Base-by-base conservation (phyloP, 2,888 invertebrate species). In the Drosophila merina region DNA sequence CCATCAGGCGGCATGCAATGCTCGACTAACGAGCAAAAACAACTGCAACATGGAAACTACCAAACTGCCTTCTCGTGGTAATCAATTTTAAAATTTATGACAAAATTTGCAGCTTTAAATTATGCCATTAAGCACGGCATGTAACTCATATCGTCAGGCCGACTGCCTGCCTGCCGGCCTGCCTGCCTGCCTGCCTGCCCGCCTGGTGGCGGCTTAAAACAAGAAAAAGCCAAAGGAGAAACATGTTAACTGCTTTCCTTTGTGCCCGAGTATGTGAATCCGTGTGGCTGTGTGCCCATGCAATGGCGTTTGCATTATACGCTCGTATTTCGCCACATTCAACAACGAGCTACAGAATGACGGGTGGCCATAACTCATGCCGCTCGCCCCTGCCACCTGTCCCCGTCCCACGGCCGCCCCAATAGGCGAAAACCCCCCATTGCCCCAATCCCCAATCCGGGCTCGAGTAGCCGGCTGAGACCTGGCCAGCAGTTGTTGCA, bases 71-170 rank as follows among this genome's bases (percentile, higher is more conserved):
- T 73, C 74, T 80, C 77, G 87, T 81, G 87, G 85, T 87, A 85
- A 85, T 85, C 85, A 85, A 83, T 87, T 88, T 89, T 89, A 86
- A 90, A 90, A 90, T 90, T 90, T 90, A 90, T 90, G 89, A 90
- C 90, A 89, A 90, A 89, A 89, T 90, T 90, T 90, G 90, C 89
- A 90, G 89, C 89, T 90, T 90, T 90, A 90, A 90, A 90, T 90
- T 90, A 89, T 89, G 88, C 90, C 89, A 89, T 89, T 89, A 90
- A 90, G 89, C 89, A 89, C 87, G 89, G 88, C 90, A 89, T 89
- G 89, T 89, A 89, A 89, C 88, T 90, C 89, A 89, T 89, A 89
- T 88, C 88, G 88, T 81, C 84, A 84, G 82, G 76, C 82, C 68
- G 82, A 64, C 58, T 33, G 60, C 49, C 75, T 33, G 49, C 36